phyloP scores from a whole-genome alignment of 2,113 vertebrate species.

The Zosterops borbonicus region DNA sequence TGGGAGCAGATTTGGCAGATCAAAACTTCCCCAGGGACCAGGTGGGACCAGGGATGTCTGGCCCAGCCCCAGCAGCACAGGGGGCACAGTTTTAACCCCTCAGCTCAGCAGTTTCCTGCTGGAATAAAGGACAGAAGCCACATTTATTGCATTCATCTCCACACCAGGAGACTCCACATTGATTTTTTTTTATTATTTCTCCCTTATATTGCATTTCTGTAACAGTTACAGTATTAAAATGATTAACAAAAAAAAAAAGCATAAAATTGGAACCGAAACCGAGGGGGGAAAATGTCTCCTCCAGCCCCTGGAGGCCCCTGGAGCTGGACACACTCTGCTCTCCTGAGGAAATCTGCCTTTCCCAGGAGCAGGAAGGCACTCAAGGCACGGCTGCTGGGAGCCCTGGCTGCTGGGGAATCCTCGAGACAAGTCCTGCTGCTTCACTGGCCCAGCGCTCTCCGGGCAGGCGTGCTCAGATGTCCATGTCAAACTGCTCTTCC shows the following conservation, averaged over 20 bases:
- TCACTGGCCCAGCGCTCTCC: not conserved
- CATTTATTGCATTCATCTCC: slow-evolving; percentile 25
- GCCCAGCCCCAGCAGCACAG: not conserved
- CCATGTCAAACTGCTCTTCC: slow-evolving; percentile 85
- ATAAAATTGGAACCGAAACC: slow-evolving; percentile 40
- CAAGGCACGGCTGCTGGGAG: slow-evolving; percentile 36
- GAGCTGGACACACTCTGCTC: not conserved
- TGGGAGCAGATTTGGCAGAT: not conserved
- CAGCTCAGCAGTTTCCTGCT: fast-evolving
- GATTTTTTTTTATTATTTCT: slow-evolving; percentile 44
- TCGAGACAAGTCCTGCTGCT: slow-evolving; percentile 32
- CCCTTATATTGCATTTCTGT: slow-evolving; percentile 1
- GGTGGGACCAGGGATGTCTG: not conserved
- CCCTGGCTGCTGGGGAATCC: slow-evolving; percentile 59
- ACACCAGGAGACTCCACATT: not conserved
- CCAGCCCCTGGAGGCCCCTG: not conserved
- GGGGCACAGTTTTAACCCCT: not conserved
- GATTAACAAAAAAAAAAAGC: slow-evolving; percentile 66
- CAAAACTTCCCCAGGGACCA: not conserved
- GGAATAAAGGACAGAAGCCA: not conserved
- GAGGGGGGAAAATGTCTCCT: not conserved
- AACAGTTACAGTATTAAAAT: slow-evolving; percentile 34
- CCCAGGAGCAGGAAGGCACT: slow-evolving; percentile 54
- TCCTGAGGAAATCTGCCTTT: not conserved
- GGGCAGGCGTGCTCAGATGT: slow-evolving; percentile 69